Percentiles rank a stretch among this genome's conserved stretches.
Conservation (phyloP, 2,888 invertebrate genomes). For the Diarsia dahlii region DNA sequence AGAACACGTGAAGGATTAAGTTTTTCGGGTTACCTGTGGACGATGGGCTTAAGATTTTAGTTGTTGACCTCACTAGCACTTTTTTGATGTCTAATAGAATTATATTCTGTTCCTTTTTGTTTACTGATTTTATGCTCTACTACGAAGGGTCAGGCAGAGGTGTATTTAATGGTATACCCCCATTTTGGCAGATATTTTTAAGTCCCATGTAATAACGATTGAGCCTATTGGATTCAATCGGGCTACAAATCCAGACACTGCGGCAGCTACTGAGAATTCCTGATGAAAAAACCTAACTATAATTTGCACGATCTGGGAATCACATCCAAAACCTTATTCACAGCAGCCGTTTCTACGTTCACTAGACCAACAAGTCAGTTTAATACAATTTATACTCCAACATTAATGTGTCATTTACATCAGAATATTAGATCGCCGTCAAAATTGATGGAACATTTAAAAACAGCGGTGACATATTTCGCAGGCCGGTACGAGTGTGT, state of each 20-base stretch:
- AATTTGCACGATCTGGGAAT: no score
- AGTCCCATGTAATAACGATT: no score
- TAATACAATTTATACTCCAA: background rate
- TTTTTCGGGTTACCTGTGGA: background rate
- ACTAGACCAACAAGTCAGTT: no score
- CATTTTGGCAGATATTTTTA: no score
- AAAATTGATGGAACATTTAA: slow-evolving; percentile 6
- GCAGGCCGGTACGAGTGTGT: slow-evolving; percentile 24
- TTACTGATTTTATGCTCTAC: background rate
- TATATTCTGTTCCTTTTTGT: background rate
- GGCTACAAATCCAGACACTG: no score
- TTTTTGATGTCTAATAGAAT: background rate
- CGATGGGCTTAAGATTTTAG: slow-evolving; percentile 5
- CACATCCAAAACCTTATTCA: no score
- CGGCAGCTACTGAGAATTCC: no score
- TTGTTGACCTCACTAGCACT: background rate
- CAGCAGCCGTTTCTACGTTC: no score
- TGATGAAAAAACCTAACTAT: no score
- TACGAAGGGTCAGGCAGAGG: no score
- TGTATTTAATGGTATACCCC: no score
- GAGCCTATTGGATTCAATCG: no score
- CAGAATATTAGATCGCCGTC: background rate
- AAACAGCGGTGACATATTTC: slow-evolving; percentile 34
- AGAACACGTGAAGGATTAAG: background rate
- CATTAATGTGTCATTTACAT: background rate